These are phyloP conservation scores for Orchestia grillus DNA, from an alignment of 1,140 invertebrate genomes.

Conservation along the genomic window DNA sequence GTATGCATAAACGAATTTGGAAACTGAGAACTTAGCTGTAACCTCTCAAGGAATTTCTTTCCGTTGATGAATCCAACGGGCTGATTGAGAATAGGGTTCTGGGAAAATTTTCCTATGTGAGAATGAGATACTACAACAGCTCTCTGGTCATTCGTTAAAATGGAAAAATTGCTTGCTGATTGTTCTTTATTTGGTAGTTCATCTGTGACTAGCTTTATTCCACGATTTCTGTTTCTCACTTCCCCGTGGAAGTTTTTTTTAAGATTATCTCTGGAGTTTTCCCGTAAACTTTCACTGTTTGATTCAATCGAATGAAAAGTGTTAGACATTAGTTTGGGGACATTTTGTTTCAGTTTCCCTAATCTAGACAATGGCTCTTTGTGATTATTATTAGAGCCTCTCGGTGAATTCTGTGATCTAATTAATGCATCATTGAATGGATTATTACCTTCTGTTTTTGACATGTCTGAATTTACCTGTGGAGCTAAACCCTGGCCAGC, in stretches of 20 bases:
- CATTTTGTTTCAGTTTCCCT: neutral
- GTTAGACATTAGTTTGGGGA: neutral
- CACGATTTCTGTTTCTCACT: neutral
- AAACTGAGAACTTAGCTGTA: neutral
- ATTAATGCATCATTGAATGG: neutral
- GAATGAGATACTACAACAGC: neutral
- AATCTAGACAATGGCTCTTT: neutral
- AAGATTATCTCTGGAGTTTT: neutral
- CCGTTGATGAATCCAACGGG: neutral
- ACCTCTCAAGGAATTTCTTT: neutral
- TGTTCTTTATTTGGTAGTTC: neutral
- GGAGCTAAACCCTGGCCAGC: neutral
- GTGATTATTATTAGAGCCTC: neutral
- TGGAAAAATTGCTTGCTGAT: neutral
- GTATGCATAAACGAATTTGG: neutral
- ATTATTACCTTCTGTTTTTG: neutral
- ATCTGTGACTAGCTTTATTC: neutral
- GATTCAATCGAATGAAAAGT: neutral
- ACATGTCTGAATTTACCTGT: neutral
- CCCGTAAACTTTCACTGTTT: neutral
- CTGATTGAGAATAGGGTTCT: constrained; percentile 15
- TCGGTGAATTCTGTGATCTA: neutral
- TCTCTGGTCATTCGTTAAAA: neutral
- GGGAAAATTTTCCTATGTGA: neutral
- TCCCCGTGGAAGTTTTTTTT: neutral